A percentile compares a stretch with the other conserved stretches of the same genome.
Conservation (phyloP, 1,140 invertebrate species). For the Octopus bimaculoides region DNA sequence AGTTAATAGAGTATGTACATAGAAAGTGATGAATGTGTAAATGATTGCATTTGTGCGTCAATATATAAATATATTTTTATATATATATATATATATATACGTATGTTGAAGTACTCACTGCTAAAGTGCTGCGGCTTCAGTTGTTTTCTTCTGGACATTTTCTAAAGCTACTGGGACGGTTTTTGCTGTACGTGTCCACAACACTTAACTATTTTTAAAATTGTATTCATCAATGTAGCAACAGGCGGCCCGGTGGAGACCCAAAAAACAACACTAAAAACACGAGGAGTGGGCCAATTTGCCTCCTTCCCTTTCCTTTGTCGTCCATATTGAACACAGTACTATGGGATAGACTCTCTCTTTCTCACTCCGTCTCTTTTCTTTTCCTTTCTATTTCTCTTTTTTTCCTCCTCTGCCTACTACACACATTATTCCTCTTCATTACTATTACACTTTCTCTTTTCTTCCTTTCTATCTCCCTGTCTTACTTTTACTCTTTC, state of each 20-base stretch:
- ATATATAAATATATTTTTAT: background rate
- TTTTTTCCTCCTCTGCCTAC: background rate
- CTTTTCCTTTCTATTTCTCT: background rate
- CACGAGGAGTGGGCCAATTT: conserved; percentile 9
- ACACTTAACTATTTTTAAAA: too few species aligned
- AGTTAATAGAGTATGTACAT: too few species aligned
- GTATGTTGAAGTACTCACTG: conserved; percentile 32
- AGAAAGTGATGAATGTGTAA: background rate
- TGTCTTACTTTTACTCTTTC: background rate
- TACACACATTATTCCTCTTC: background rate
- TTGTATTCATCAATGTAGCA: background rate
- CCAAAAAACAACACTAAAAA: background rate
- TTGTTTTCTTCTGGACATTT: conserved; percentile 47
- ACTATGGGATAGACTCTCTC: conserved; percentile 37
- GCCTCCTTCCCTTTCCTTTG: conserved; percentile 30
- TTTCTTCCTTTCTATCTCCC: background rate
- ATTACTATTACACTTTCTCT: background rate
- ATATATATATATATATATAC: background rate
- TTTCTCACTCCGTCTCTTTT: background rate
- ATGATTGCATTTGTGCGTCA: background rate
- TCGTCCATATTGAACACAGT: conserved; percentile 38
- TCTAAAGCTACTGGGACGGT: conserved; percentile 14
- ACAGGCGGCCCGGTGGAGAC: background rate
- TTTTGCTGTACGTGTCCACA: background rate
- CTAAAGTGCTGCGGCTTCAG: conserved; percentile 39